Percentiles rank a stretch among this genome's conserved stretches.
Evolutionary conservation across 2,888 invertebrate species (phyloP).

Genomic region (Nemoura dubitans): DNA sequence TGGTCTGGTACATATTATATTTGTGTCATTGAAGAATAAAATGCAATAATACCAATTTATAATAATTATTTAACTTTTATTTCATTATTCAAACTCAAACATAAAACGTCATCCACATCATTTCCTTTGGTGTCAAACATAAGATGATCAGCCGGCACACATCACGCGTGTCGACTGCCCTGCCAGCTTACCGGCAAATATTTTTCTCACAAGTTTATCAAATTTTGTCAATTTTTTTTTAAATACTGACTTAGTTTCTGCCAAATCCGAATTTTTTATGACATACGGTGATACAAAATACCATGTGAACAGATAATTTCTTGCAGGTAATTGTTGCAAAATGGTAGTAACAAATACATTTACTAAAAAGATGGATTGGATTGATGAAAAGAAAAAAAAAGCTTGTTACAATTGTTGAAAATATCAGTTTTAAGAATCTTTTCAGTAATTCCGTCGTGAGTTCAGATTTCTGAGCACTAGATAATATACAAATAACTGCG

Average conservation of each 20-base stretch:
- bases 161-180: conserved; percentile 16
- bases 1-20: too few species aligned
- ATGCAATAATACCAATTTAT: background rate
- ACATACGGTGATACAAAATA: conserved; percentile 37
- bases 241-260: conserved; percentile 48
- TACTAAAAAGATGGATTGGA: background rate
- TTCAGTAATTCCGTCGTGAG: background rate
- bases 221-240: conserved; percentile 1
- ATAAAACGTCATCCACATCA: conserved; percentile 37
- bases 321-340: background rate
- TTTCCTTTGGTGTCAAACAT: conserved; percentile 49
- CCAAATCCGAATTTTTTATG: conserved; percentile 39
- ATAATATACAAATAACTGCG: background rate
- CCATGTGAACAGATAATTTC: background rate
- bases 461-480: background rate
- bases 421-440: background rate
- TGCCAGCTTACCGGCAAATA: conserved; percentile 40
- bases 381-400: background rate
- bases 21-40: too few species aligned
- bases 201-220: conserved; percentile 35
- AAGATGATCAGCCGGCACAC: conserved; percentile 34
- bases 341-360: background rate
- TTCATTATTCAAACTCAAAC: conserved; percentile 34
- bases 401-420: background rate
- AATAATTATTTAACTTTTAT: conserved; percentile 36